Base-by-base conservation (phyloP, 2,888 invertebrate species). In the Urechis unicinctus region DNA sequence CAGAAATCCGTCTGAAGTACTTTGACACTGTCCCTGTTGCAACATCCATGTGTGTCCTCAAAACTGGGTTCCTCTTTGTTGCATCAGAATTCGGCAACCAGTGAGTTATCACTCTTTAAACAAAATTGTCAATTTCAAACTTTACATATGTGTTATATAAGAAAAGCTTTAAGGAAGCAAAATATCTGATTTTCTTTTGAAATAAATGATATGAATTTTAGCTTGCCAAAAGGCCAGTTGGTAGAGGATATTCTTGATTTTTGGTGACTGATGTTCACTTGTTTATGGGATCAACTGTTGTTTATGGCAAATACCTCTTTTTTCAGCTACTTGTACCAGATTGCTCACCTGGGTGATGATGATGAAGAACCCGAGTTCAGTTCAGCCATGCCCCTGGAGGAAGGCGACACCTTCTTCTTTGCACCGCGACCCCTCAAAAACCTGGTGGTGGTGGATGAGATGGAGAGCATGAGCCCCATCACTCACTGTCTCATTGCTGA, bases 41-140 rank as follows among this genome's bases (percentile, higher is more conserved):
- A 0, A 85, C 91, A 22, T 86, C 95, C 0, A 90, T 99, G 90
- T 96, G 96, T 81, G 97, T 99, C 29, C 81, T 99, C 59, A 97
- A 97, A 78, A 97, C 97, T 55, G 98, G 98, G 1, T 99, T 99
- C 77, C 81, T 99, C 22, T 99, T 98, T 81, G 91, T 97, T 9
- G 97, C 97, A 1, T 89, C 92, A 29, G 98, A 99, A 81, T 98
- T 97, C 85, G 97, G 97, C 68, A 98, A 98, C 81, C 98, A 99
- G 94, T 96, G 83, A 89, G 95, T 89, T 13, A 17, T 17, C 9
- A 49, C 50, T 26, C 2, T 21, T 22, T 21, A n/a, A n/a, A n/a
- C n/a, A n/a, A n/a, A n/a, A n/a, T n/a, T n/a, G n/a, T n/a, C n/a
- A n/a, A n/a, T n/a, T n/a, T n/a, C n/a, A n/a, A n/a, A n/a, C n/a